These are phyloP conservation scores for Tragelaphus imberbis DNA, from an alignment of 2,113 vertebrate species.

Conservation along the genomic window DNA sequence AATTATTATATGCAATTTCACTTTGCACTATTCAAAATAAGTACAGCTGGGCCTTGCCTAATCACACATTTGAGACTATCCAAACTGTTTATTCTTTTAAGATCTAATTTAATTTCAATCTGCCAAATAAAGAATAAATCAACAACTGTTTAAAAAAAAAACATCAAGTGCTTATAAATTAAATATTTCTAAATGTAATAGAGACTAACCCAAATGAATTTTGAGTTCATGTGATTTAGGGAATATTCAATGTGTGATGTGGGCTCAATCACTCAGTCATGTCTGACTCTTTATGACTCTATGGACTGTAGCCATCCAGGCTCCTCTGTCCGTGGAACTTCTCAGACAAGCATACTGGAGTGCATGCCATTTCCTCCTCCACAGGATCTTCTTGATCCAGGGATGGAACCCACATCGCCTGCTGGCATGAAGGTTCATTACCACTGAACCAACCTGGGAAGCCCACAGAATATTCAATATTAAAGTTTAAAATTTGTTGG, in stretches of 20 bases:
- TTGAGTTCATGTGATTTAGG: background rate
- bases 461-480: background rate
- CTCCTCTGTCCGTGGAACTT: background rate
- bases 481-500: background rate
- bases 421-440: background rate
- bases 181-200: background rate
- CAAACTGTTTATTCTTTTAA: constrained; percentile 31
- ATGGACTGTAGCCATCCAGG: background rate
- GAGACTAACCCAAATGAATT: background rate
- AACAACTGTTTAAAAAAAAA: background rate
- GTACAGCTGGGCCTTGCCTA: background rate
- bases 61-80: background rate
- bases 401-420: background rate
- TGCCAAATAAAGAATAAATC: constrained; percentile 36
- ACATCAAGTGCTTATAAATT: background rate
- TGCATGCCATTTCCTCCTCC: background rate
- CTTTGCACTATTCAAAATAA: background rate
- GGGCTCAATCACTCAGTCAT: background rate
- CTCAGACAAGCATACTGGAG: background rate
- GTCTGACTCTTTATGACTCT: background rate
- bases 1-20: background rate
- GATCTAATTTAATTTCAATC: constrained; percentile 29
- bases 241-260: background rate
- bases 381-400: background rate
- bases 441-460: background rate